Base-by-base conservation (phyloP, 1,140 invertebrate species). In the Drosophila pruinosa region DNA sequence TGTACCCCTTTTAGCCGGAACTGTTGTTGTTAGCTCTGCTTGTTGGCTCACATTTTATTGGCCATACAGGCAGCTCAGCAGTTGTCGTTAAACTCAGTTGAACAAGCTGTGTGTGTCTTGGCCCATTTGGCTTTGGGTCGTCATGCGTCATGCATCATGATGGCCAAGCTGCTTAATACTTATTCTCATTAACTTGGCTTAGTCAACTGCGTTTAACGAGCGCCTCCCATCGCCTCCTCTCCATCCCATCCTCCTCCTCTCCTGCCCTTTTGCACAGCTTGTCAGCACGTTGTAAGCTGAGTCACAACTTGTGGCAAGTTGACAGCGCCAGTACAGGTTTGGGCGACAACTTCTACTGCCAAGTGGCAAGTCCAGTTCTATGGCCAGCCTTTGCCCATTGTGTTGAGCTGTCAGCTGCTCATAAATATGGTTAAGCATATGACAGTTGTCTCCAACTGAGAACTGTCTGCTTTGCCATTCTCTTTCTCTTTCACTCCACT, bases 141-240 rank as follows among this genome's bases (percentile, higher is more conserved):
- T 73, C 76, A 85, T 61, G 81, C 65, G 53, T 61, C 62, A 85
- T 78, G 79, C 54, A 69, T 67, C 14, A n/a, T n/a, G n/a, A n/a
- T n/a, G n/a, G n/a, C n/a, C n/a, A n/a, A n/a, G 52, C 41, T 58
- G 62, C 68, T 65, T 86, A 78, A 53, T 17, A 19, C 47, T 45
- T 19, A 78, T 82, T 78, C 82, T 86, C 82, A 86, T 86, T 88
- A 86, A 88, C 74, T 75, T 47, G 57, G 57, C 70, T 57, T 12
- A 50, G 14, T 15, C 26, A 50, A 26, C 6, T 50, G 24, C 15
- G 38, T 39, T 57, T 57, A 57, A 39, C 53, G 36, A 41, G 53
- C 50, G 15, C 53, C 12, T 4, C 10, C 28, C n/a, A n/a, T 19
- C 6, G 7, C 28, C 2, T 14, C 21, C 19, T 28, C 4, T 10